These are phyloP conservation scores for Fukomys damarensis DNA, from an alignment of 2,113 vertebrate species.

Conservation along the genomic window DNA sequence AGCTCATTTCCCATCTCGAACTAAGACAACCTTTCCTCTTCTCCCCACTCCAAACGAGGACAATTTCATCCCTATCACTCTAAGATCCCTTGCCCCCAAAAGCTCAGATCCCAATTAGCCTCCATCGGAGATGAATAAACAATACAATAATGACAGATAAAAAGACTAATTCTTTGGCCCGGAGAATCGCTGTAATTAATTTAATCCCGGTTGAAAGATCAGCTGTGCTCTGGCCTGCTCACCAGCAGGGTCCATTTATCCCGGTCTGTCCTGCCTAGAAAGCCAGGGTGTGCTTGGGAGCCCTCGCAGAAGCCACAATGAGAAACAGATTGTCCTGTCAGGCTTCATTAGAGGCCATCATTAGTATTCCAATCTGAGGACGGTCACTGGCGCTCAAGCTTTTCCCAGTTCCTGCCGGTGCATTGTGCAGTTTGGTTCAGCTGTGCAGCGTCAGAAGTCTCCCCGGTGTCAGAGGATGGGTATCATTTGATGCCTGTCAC, in stretches of 20 bases:
- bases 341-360: slow-evolving; percentile 99
- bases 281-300: slow-evolving; percentile 91
- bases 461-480: slow-evolving; percentile 56
- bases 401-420: slow-evolving; percentile 6
- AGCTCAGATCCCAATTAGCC: slow-evolving; percentile 88
- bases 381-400: slow-evolving; percentile 86
- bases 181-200: slow-evolving; percentile 93
- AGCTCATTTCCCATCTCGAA: slow-evolving; percentile 64
- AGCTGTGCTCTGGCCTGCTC: slow-evolving; percentile 89
- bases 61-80: slow-evolving; percentile 73
- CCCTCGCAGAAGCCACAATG: slow-evolving; percentile 94
- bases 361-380: slow-evolving; percentile 97
- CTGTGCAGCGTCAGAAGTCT: slow-evolving; percentile 84
- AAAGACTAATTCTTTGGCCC: slow-evolving; percentile 88
- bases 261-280: slow-evolving; percentile 81
- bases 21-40: slow-evolving; percentile 69
- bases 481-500: slow-evolving; percentile 85
- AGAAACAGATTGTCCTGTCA: slow-evolving; percentile 99
- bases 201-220: slow-evolving; percentile 96
- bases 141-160: slow-evolving; percentile 88
- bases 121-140: slow-evolving; percentile 89
- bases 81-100: slow-evolving; percentile 72
- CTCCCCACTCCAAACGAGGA: slow-evolving; percentile 64
- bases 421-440: slow-evolving; percentile 89
- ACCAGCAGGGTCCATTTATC: slow-evolving; percentile 88